A percentile compares a stretch with the other conserved stretches of the same genome.
phyloP scores from a whole-genome alignment of 2,797 vertebrate species.

The Dermochelys coriacea region DNA sequence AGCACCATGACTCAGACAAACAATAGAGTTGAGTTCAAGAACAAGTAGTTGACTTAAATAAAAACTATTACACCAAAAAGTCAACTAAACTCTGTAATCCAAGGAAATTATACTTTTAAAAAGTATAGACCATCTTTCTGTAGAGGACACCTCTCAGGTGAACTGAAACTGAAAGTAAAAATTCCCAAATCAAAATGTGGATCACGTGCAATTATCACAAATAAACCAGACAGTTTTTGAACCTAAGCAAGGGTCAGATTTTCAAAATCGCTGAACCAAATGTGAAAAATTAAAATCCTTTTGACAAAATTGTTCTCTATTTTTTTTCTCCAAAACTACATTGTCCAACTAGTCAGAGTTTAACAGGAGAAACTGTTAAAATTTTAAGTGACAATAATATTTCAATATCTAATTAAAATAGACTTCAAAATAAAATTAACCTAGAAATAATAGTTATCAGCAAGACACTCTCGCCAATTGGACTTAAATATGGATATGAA shows the following conservation, averaged over 20 bases:
- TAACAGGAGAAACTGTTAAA: not conserved
- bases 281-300: not conserved
- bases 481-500: not conserved
- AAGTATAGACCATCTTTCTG: not conserved
- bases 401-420: not conserved
- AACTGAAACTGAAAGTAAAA: not conserved
- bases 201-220: not conserved
- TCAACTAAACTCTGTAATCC: not conserved
- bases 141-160: not conserved
- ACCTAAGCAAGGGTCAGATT: not conserved
- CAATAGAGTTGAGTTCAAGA: not conserved
- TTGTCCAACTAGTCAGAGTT: not conserved
- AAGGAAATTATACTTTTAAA: not conserved
- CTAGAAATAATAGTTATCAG: not conserved
- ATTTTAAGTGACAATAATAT: not conserved
- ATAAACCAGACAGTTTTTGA: not conserved
- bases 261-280: not conserved
- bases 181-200: not conserved
- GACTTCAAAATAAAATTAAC: not conserved
- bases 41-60: fast-evolving
- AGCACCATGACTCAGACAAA: not conserved
- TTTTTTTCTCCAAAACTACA: not conserved
- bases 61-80: not conserved
- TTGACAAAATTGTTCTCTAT: not conserved
- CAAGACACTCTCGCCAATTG: not conserved